phyloP scores from a whole-genome alignment of 2,113 vertebrate genomes.

The Lophius piscatorius region DNA sequence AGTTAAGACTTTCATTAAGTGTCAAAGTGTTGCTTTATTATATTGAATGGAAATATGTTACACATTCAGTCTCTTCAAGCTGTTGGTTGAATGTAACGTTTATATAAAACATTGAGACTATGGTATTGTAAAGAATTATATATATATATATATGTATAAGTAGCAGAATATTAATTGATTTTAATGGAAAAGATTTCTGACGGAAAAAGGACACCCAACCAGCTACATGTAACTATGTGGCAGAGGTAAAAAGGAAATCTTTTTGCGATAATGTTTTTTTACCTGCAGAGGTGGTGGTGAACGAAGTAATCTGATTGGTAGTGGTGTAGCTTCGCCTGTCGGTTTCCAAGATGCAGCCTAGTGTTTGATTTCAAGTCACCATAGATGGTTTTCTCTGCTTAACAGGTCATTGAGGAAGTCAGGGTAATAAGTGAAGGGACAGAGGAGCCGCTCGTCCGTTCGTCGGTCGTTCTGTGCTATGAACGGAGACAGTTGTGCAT shows the following conservation, averaged over 20 bases:
- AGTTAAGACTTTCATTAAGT: conserved; percentile 2
- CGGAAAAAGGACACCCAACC: conserved; percentile 23
- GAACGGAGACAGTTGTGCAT: not conserved
- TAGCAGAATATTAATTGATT: conserved; percentile 4
- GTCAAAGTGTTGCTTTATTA: conserved; percentile 9
- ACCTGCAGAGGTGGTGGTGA: not conserved
- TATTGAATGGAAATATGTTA: conserved; percentile 19
- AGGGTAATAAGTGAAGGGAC: conserved; percentile 58
- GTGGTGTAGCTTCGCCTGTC: not conserved
- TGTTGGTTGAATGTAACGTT: not conserved
- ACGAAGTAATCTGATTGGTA: conserved; percentile 42
- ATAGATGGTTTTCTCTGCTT: conserved; percentile 87
- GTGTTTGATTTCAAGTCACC: conserved; percentile 83
- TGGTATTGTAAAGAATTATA: no score
- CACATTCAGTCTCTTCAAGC: conserved; percentile 9
- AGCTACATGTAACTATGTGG: conserved; percentile 46
- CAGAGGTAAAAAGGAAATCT: conserved; percentile 62
- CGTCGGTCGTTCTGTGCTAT: conserved; percentile 13
- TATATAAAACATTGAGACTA: no score
- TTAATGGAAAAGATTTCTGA: conserved; percentile 2
- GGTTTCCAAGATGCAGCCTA: conserved; percentile 35
- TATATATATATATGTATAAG: no score
- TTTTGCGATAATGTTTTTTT: conserved; percentile 49
- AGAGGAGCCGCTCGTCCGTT: conserved; percentile 9
- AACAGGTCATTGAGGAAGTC: conserved; percentile 82